Evolutionary conservation across 2,888 invertebrate species (phyloP), one percentile per base, ranked within the genome.

Genomic region (Ceratothoa steindachneri): DNA sequence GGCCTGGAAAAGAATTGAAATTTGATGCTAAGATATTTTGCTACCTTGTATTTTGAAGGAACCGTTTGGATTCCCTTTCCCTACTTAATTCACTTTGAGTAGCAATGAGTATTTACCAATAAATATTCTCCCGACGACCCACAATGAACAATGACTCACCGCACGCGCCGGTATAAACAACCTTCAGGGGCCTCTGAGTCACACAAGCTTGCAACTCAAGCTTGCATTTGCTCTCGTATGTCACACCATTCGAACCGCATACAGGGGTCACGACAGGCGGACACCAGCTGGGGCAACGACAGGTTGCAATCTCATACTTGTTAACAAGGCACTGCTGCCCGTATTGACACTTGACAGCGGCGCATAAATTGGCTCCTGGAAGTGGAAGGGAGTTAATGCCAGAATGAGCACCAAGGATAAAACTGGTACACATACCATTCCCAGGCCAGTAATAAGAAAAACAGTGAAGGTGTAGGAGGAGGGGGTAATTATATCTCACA

Each of bases 281-380:
- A 83, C 94, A 94, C 41, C 83, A 82, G n/a, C 90, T 87, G 0
- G 92, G 91, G 83, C 95, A 96, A 77, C 90, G 90, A 84, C 95
- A 95, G 72, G 89, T 88, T 0, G 95, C 93, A 71, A 91, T 90
- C 0, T 95, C 93, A 75, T 89, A 90, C 31, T 89, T 88, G 85
- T 93, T 90, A 82, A 95, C 88, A 60, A 89, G 88, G 83, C 96
- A 96, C 80, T 90, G 90, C 83, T 94, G 91, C 69, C 91, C 90
- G 7, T 88, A 85, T 64, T 89, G 89, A 84, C 95, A 95, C 79
- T 89, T 88, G 52, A 92, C 89, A 55, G 89, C 89, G 81, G 89
- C 89, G 84, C 95, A 95, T 0, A 95, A 94, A 84, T 95, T 94
- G 83, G 89, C 89, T 72, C 92, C 93, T 92, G 84, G 41, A 83